Evolutionary conservation across 2,113 vertebrate genomes (phyloP).

Genomic region (Nycticorax nycticorax): DNA sequence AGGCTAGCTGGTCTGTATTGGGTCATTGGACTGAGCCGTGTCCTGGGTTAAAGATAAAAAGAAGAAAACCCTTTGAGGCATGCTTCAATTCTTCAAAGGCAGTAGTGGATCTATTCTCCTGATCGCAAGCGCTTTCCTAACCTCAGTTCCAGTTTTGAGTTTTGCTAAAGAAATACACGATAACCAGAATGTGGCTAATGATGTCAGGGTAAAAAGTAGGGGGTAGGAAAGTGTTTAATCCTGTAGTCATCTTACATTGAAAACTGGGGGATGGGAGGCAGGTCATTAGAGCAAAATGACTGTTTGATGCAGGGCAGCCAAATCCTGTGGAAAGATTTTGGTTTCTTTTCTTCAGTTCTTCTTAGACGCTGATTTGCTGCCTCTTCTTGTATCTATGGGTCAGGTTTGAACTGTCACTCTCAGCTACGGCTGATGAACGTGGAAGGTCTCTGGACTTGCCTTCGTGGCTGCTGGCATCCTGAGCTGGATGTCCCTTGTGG

Average conservation of each 20-base stretch:
- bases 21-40: neutral
- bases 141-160: neutral
- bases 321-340: neutral
- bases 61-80: neutral
- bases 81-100: neutral
- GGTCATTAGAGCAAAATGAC: neutral
- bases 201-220: neutral
- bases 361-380: neutral
- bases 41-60: neutral
- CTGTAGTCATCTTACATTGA: neutral
- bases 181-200: neutral
- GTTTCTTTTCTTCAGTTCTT: fast-evolving
- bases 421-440: neutral
- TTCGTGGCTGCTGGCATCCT: fast-evolving
- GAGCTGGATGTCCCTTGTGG: neutral
- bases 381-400: neutral
- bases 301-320: neutral
- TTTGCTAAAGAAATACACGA: neutral
- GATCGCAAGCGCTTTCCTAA: neutral
- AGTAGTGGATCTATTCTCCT: neutral
- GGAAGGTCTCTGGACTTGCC: neutral
- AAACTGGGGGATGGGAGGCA: neutral
- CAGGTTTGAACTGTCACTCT: neutral
- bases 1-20: neutral
- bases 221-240: neutral